Evolutionary conservation across 2,113 vertebrate genomes (phyloP), one percentile per base, ranked within the genome.

Genomic region (Corythaixoides concolor): DNA sequence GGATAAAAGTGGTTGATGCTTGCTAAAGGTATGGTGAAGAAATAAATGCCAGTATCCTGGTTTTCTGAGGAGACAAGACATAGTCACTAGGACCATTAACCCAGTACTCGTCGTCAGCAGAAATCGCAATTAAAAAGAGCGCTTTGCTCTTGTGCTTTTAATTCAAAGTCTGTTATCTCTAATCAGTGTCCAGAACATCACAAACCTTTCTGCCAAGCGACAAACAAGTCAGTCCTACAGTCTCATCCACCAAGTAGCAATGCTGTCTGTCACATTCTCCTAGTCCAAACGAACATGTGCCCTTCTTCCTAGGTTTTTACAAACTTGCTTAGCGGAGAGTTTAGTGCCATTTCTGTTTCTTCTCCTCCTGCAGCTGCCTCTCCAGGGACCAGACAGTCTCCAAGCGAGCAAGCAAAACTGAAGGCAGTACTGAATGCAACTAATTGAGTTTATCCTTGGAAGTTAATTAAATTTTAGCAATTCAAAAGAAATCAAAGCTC

Each of bases 381-480:
- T 89, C 58, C 58, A 88, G 62, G 33, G 53, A 91, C n/a, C 13
- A 94, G 45, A 60, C 35, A 87, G 74, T 62, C 13, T 20, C 37
- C 76, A 82, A 63, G 39, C 13, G 33, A 94, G 69, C 33, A 85
- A 85, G 43, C 50, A 96, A 94, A 90, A 92, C 55, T 30, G 7
- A 85, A 97, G 50, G 50, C 50, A 76, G 64, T 63, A 70, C 3
- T 30, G 74, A 96, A 94, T 47, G 33, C 76, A 60, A 35, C 39
- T 89, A 88, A 95, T 63, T 82, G 83, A 95, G 72, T 96, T 96
- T 90, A 94, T 60, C 85, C 68, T 75, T 90, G 64, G 39, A 95
- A 95, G 85, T 88, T 95, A 97, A 96, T 96, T 96, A 96, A 88
- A 93, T 95, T 93, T 89, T 60, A 95, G 85, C 79, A 91, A 96